Evolutionary conservation across 2,113 vertebrate genomes (phyloP).

Genomic region (Lipophrys pholis): DNA sequence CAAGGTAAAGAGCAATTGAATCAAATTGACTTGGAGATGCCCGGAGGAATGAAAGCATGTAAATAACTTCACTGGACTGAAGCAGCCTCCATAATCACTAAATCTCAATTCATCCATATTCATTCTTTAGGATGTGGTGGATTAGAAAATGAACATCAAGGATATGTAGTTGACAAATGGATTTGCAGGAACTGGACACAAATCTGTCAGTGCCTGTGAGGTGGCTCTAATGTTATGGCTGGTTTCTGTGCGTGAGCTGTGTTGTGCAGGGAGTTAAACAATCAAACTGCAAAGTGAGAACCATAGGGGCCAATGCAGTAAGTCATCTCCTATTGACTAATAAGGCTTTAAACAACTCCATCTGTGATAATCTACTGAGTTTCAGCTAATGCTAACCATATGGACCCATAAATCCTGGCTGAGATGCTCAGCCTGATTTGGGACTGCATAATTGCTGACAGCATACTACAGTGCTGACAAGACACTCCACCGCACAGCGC

Average conservation of each 20-base stretch:
- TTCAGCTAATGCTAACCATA: conserved; percentile 66
- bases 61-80: too few relatives aligned
- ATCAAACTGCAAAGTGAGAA: conserved; percentile 22
- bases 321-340: conserved; percentile 54
- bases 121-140: too few relatives aligned
- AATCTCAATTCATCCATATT: too few relatives aligned
- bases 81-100: too few relatives aligned
- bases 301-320: conserved; percentile 37
- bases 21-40: too few relatives aligned
- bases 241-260: not conserved
- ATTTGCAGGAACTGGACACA: too few relatives aligned
- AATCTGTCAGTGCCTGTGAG: too few relatives aligned
- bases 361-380: conserved; percentile 61
- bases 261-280: not conserved
- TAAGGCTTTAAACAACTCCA: conserved; percentile 69
- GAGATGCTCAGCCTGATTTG: conserved; percentile 32
- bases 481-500: not conserved
- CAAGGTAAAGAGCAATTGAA: too few relatives aligned
- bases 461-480: conserved; percentile 16
- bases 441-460: conserved; percentile 40
- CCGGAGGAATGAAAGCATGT: too few relatives aligned
- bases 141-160: too few relatives aligned
- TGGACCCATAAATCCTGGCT: conserved; percentile 62
- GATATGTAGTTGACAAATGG: too few relatives aligned
- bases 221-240: too few relatives aligned